A percentile compares a stretch with the other conserved stretches of the same genome.
These are phyloP conservation scores for Campaea margaritaria DNA, from an alignment of 2,888 invertebrate genomes.

Conservation along the genomic window DNA sequence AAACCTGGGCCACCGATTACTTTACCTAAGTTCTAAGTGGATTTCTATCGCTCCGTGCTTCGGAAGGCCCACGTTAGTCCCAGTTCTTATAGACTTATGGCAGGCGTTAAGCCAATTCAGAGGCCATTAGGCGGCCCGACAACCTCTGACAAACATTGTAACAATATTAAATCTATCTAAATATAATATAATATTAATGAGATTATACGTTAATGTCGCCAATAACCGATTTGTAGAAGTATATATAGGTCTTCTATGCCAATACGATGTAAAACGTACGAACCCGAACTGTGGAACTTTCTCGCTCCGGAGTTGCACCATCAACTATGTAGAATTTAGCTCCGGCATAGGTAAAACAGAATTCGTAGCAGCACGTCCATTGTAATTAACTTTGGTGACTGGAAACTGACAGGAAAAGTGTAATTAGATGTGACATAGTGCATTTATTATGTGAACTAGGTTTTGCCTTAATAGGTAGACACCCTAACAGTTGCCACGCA, in stretches of 20 bases:
- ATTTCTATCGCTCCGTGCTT: no score
- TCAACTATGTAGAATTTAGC: constrained; percentile 19
- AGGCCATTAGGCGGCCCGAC: no score
- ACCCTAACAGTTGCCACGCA: not conserved
- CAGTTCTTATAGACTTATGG: no score
- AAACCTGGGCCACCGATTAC: no score
- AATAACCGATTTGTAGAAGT: not conserved
- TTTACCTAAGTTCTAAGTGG: no score
- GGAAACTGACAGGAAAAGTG: constrained; percentile 6
- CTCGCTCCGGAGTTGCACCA: constrained; percentile 9
- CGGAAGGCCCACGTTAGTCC: no score
- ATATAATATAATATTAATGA: no score
- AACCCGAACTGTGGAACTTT: constrained; percentile 10
- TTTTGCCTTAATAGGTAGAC: no score
- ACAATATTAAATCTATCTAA: no score
- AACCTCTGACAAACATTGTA: no score
- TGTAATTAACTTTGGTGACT: constrained; percentile 8
- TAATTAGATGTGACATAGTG: constrained; percentile 12
- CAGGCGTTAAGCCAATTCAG: no score
- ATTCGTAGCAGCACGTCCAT: constrained; percentile 12
- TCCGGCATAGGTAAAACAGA: constrained; percentile 8
- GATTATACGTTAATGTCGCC: no score
- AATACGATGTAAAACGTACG: constrained; percentile 11
- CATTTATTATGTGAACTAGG: constrained; percentile 7
- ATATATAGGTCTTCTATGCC: not conserved